Percentiles rank a stretch among this genome's conserved stretches.
Conservation (phyloP, 2,113 vertebrate species). For the Fulica atra region DNA sequence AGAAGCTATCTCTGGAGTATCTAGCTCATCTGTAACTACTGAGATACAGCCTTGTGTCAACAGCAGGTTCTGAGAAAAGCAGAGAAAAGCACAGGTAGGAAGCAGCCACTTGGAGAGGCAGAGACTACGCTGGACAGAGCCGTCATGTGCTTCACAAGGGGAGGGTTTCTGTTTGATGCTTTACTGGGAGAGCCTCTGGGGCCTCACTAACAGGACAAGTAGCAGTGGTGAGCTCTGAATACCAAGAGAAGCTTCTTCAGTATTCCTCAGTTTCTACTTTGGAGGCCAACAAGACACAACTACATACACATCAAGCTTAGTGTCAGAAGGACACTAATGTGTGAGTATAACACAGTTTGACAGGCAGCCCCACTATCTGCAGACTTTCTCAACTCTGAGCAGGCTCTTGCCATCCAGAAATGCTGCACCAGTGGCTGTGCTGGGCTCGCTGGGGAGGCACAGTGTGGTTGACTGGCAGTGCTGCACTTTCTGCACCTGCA, state of each 20-base stretch:
- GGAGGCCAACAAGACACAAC: not conserved
- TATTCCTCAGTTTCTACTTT: not conserved
- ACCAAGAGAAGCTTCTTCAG: not conserved
- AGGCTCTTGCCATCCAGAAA: not conserved
- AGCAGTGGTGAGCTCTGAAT: not conserved
- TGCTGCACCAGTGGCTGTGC: not conserved
- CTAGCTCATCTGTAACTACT: not conserved
- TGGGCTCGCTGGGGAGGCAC: not conserved
- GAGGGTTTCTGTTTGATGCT: not conserved
- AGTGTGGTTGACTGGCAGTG: rapidly evolving
- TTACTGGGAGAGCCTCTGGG: not conserved
- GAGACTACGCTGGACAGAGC: not conserved
- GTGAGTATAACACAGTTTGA: rapidly evolving
- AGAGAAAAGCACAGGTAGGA: not conserved
- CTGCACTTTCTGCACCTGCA: not conserved
- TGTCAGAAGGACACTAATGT: not conserved
- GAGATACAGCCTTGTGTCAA: not conserved
- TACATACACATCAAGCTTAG: rapidly evolving
- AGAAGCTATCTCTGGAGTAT: not conserved
- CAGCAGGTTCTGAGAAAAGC: not conserved
- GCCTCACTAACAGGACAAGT: not conserved
- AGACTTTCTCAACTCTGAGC: not conserved
- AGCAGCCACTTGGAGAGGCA: not conserved
- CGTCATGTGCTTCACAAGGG: not conserved
- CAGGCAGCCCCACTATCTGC: not conserved